These are phyloP conservation scores for Drosophila peninsularis DNA, from an alignment of 2,888 invertebrate genomes.

Conservation along the genomic window DNA sequence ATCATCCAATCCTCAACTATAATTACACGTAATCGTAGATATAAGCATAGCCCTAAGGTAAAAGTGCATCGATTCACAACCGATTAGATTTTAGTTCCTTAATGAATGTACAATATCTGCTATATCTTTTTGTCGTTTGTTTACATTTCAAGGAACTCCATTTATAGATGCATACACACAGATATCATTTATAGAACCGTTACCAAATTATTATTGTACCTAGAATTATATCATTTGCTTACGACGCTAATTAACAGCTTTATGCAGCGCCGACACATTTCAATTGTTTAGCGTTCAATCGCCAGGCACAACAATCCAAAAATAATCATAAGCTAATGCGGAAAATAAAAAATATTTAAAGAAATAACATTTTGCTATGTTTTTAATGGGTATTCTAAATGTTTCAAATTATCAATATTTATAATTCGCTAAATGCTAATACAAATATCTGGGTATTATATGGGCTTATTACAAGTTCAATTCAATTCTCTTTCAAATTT, in stretches of 20 bases:
- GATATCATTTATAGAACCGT: constrained; percentile 50
- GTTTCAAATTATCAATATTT: too few relatives aligned
- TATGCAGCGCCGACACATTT: constrained; percentile 30
- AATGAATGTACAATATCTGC: constrained; percentile 42
- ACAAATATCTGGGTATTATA: too few relatives aligned
- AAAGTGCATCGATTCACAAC: constrained; percentile 43
- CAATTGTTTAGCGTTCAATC: constrained; percentile 41
- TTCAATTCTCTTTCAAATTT: neutral
- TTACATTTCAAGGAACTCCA: constrained; percentile 8
- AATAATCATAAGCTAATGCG: constrained; percentile 42
- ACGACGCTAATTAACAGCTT: constrained; percentile 49
- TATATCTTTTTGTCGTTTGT: constrained; percentile 14
- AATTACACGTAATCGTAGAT: constrained; percentile 66
- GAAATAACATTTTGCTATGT: neutral
- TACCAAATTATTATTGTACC: constrained; percentile 65
- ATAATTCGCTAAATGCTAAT: neutral
- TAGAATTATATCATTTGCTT: constrained; percentile 51
- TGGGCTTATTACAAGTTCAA: too few relatives aligned
- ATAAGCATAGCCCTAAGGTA: constrained; percentile 69
- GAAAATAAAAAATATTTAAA: constrained; percentile 68
- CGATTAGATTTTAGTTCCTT: constrained; percentile 47
- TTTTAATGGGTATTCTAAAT: neutral
- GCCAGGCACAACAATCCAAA: constrained; percentile 32
- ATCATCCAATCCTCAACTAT: constrained; percentile 24
- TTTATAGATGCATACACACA: constrained; percentile 4